These are phyloP conservation scores for Micrasema longulum DNA, from an alignment of 1,140 invertebrate genomes.

Conservation along the genomic window DNA sequence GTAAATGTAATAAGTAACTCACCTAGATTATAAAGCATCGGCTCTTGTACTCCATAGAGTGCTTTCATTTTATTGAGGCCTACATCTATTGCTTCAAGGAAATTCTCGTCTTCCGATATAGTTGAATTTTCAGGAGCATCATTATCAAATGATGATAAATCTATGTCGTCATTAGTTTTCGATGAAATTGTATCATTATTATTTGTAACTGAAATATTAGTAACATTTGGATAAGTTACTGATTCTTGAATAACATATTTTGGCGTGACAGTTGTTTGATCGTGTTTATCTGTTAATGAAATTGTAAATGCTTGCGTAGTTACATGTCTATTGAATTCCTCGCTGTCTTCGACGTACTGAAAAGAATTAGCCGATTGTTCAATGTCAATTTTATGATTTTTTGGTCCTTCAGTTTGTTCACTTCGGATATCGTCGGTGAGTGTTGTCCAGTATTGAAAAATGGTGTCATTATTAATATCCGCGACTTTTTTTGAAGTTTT, in stretches of 20 bases:
- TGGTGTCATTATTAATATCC: not conserved
- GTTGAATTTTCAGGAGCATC: not conserved
- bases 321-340: no score
- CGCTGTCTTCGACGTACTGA: no score
- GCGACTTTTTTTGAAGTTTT: conserved; percentile 30
- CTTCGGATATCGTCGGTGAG: conserved; percentile 16
- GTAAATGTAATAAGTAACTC: no score
- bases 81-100: conserved; percentile 73
- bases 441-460: conserved; percentile 50
- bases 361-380: no score
- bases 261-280: no score
- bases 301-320: no score
- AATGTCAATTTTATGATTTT: conserved; percentile 2
- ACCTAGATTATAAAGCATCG: conserved; percentile 78
- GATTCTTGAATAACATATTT: no score
- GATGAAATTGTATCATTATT: not conserved
- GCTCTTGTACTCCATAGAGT: conserved; percentile 75
- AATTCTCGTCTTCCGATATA: conserved; percentile 60
- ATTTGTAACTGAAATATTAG: not conserved
- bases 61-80: conserved; percentile 76
- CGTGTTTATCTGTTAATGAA: no score
- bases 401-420: conserved; percentile 14
- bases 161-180: conserved; percentile 1
- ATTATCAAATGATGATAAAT: no score
- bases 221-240: no score